Conservation (phyloP, 1,140 invertebrate genomes). For the Helicoverpa zea region DNA sequence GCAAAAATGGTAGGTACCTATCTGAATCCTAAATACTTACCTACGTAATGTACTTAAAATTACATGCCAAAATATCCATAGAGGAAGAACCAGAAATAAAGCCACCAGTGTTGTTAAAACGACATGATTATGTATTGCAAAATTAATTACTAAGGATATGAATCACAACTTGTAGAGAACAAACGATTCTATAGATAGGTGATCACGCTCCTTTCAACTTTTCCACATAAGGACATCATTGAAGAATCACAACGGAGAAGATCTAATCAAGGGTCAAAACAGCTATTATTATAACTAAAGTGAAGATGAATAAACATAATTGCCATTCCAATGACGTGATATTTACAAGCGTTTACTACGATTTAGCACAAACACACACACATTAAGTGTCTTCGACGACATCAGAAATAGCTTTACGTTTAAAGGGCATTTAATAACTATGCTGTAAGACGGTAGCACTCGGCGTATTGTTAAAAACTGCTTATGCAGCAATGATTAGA, state of each 20-base stretch:
- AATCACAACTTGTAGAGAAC: background rate
- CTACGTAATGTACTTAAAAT: too few species aligned
- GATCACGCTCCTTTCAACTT: constrained; percentile 34
- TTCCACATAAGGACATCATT: constrained; percentile 35
- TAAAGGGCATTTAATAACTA: constrained; percentile 69
- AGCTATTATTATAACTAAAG: constrained; percentile 56
- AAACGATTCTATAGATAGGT: constrained; percentile 31
- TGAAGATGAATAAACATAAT: constrained; percentile 51
- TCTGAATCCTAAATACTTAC: too few species aligned
- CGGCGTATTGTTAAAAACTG: background rate
- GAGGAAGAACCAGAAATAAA: too few species aligned
- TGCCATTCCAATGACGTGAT: constrained; percentile 58
- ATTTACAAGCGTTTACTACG: constrained; percentile 62
- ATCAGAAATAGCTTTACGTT: constrained; percentile 68
- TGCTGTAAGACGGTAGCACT: background rate
- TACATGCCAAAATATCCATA: too few species aligned
- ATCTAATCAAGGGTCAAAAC: constrained; percentile 36
- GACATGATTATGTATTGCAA: background rate
- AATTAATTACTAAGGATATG: background rate
- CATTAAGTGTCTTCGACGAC: constrained; percentile 68
- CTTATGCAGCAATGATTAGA: background rate
- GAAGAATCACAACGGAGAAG: constrained; percentile 38
- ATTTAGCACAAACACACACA: constrained; percentile 65
- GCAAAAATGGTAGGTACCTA: background rate
- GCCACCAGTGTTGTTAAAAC: background rate